phyloP scores from a whole-genome alignment of 2,113 vertebrate genomes.

The Todiramphus saurophagus region DNA sequence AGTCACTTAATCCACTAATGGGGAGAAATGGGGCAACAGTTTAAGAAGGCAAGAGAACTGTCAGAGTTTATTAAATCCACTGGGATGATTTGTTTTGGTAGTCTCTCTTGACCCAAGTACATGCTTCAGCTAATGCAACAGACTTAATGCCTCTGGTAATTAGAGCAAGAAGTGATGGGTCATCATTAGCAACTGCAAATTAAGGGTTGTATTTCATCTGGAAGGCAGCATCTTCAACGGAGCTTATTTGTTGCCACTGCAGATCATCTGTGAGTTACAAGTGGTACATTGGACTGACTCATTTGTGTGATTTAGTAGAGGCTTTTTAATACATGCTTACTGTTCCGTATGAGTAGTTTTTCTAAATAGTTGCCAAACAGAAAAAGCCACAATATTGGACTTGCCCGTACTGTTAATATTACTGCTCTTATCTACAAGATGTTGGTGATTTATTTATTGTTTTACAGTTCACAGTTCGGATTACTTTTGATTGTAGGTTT shows the following conservation, averaged over 20 bases:
- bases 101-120: constrained; percentile 40
- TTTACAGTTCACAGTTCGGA: not conserved
- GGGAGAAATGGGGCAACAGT: constrained; percentile 44
- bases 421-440: not conserved
- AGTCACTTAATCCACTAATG: constrained; percentile 57
- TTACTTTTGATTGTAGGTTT: not conserved
- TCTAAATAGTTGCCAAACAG: constrained; percentile 16
- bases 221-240: constrained; percentile 28
- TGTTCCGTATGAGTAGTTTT: constrained; percentile 1
- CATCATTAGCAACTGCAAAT: constrained; percentile 45
- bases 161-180: constrained; percentile 45
- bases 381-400: not conserved
- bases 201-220: constrained; percentile 32
- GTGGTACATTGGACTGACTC: not conserved
- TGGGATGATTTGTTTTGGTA: constrained; percentile 35
- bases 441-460: not conserved
- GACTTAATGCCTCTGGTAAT: constrained; percentile 52
- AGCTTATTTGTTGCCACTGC: constrained; percentile 18
- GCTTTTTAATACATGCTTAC: constrained; percentile 19
- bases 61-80: constrained; percentile 45
- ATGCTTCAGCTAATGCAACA: constrained; percentile 38
- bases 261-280: constrained; percentile 42
- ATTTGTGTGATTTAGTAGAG: constrained; percentile 42
- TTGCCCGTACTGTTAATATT: not conserved
- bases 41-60: constrained; percentile 59